A percentile compares a stretch with the other conserved stretches of the same genome.
These are phyloP conservation scores for Dryoscopus gambensis DNA, from an alignment of 2,113 vertebrate genomes.

Conservation along the genomic window DNA sequence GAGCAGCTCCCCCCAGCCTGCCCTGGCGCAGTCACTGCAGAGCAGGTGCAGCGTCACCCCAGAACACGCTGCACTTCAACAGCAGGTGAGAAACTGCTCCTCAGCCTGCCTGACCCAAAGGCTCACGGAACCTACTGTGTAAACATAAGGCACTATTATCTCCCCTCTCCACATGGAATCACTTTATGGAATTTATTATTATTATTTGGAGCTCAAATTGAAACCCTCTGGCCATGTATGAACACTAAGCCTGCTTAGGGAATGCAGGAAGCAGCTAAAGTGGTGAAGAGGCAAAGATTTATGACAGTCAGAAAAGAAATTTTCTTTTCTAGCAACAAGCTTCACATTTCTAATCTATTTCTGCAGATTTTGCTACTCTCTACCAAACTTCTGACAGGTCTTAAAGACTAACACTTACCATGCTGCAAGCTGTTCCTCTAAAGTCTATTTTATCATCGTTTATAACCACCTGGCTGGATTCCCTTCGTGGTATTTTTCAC, in stretches of 20 bases:
- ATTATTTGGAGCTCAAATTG: constrained; percentile 31
- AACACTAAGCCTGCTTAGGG: constrained; percentile 28
- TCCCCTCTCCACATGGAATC: constrained; percentile 4
- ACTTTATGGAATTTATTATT: constrained; percentile 34
- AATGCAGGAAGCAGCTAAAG: constrained; percentile 17
- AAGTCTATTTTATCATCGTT: constrained; percentile 7
- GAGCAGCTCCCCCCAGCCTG: accelerated
- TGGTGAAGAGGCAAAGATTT: constrained; percentile 48
- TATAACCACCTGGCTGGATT: constrained; percentile 12
- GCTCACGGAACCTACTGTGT: neutral
- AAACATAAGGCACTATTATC: constrained; percentile 1
- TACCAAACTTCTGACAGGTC: constrained; percentile 36
- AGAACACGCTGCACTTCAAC: neutral
- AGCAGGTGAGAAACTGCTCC: constrained; percentile 8
- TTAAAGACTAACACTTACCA: constrained; percentile 44
- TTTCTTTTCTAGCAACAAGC: constrained; percentile 26
- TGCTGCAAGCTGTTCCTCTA: constrained; percentile 17
- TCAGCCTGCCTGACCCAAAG: neutral
- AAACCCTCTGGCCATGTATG: constrained; percentile 36
- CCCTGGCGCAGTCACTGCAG: neutral
- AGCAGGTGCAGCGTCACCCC: neutral
- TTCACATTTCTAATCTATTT: constrained; percentile 27
- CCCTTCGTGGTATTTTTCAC: neutral
- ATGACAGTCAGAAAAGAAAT: constrained; percentile 10
- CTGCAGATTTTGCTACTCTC: constrained; percentile 19